phyloP scores from a whole-genome alignment of 2,797 vertebrate genomes.

The Coregonus ussuriensis region DNA sequence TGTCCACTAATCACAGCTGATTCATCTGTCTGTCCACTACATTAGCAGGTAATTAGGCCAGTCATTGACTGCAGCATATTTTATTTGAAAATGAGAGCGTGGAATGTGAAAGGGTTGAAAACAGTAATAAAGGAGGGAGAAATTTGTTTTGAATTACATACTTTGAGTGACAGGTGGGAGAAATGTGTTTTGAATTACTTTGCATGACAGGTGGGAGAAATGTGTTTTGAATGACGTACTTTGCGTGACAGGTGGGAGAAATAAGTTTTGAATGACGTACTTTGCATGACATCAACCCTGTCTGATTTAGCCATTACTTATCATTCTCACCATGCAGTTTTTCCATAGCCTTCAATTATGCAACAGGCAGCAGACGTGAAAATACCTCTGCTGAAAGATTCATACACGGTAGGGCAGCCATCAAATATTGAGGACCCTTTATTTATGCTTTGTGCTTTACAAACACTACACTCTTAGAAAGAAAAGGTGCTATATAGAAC shows the following conservation, averaged over 20 bases:
- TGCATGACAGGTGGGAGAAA: slow-evolving; percentile 16
- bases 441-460: slow-evolving; percentile 3
- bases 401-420: slow-evolving; percentile 23
- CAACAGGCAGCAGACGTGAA: slow-evolving; percentile 32
- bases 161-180: slow-evolving; percentile 23
- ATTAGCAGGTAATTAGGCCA: slow-evolving; percentile 12
- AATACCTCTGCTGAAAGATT: slow-evolving; percentile 43
- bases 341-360: slow-evolving; percentile 8
- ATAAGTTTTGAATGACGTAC: slow-evolving; percentile 5
- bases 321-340: slow-evolving; percentile 33
- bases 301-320: slow-evolving; percentile 46
- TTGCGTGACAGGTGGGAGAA: slow-evolving; percentile 22
- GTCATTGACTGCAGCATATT: slow-evolving; percentile 11
- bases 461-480: neutral
- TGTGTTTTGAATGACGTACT: slow-evolving; percentile 2
- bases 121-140: neutral
- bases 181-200: slow-evolving; percentile 2
- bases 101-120: slow-evolving; percentile 9
- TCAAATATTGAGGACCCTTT: slow-evolving; percentile 37
- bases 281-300: slow-evolving; percentile 36
- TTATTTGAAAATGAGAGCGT: neutral
- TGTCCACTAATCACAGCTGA: slow-evolving; percentile 7
- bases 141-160: neutral
- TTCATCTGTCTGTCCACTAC: slow-evolving; percentile 3
- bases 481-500: too few species aligned